phyloP scores from a whole-genome alignment of 2,888 invertebrate genomes.

The Rapana venosa region DNA sequence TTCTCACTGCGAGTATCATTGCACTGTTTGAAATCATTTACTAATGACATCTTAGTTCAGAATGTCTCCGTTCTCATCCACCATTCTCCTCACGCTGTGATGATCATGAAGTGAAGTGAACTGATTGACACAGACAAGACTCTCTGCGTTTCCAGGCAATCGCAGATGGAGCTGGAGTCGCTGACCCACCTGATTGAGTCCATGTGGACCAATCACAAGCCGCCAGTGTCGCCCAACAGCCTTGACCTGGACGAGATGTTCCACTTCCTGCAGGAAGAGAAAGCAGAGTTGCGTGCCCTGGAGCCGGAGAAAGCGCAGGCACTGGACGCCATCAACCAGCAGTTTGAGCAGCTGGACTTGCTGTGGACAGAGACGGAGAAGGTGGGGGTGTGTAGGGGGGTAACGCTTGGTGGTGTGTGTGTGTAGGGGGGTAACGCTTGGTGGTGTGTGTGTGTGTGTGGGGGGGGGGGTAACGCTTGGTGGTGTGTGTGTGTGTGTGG shows the following conservation, averaged over 20 bases:
- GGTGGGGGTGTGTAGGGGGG: constrained; percentile 30
- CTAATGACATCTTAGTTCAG: too few relatives aligned
- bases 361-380: constrained; percentile 57
- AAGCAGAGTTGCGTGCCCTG: constrained; percentile 47
- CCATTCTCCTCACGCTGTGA: neutral
- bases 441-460: neutral
- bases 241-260: constrained; percentile 73
- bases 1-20: too few relatives aligned
- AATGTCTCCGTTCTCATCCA: too few relatives aligned
- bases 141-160: constrained; percentile 59
- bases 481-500: neutral
- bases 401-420: neutral
- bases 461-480: neutral
- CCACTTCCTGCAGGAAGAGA: constrained; percentile 69
- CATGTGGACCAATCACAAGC: constrained; percentile 72
- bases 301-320: constrained; percentile 60
- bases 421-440: neutral
- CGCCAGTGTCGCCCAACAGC: constrained; percentile 67
- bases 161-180: constrained; percentile 69
- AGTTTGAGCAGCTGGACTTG: constrained; percentile 68
- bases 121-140: neutral
- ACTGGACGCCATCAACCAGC: constrained; percentile 67
- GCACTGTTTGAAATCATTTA: too few relatives aligned
- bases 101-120: neutral
- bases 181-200: constrained; percentile 71